A percentile compares a stretch with the other conserved stretches of the same genome.
phyloP scores from a whole-genome alignment of 1,140 invertebrate genomes.

The Arctopsyche grandis region DNA sequence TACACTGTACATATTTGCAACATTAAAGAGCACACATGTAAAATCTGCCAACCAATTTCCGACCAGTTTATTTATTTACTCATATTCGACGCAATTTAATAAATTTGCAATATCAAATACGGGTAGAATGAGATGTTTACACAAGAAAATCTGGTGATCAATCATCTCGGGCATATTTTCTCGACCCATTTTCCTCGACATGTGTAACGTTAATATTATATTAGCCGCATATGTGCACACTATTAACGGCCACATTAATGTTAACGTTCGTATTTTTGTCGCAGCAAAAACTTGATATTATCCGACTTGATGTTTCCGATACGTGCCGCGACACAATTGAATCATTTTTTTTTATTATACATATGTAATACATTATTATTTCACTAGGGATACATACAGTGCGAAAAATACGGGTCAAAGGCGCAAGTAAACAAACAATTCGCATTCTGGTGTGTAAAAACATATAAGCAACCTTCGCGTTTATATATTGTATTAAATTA shows the following conservation, averaged over 20 bases:
- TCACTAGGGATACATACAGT: neutral
- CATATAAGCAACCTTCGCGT: too few species aligned
- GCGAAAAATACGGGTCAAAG: neutral
- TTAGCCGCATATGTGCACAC: conserved; percentile 6
- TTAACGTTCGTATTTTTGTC: neutral
- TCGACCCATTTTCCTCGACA: conserved; percentile 17
- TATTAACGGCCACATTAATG: conserved; percentile 9
- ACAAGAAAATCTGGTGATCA: conserved; percentile 18
- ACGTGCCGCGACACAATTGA: neutral
- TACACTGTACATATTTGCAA: too few species aligned
- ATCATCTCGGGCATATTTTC: conserved; percentile 15
- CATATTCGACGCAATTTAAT: neutral
- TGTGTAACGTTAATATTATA: conserved; percentile 12
- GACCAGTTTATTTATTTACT: neutral
- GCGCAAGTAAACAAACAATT: neutral
- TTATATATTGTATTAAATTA: too few species aligned
- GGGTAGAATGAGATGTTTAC: neutral
- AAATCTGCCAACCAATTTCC: neutral
- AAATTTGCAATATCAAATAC: neutral
- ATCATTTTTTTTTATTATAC: neutral
- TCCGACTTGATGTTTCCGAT: conserved; percentile 2
- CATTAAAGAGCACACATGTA: too few species aligned
- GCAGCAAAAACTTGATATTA: neutral
- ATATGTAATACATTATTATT: neutral
- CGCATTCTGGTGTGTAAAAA: too few species aligned